Base-by-base conservation (phyloP, 2,113 vertebrate species). In the Ranitomeya imitator region DNA sequence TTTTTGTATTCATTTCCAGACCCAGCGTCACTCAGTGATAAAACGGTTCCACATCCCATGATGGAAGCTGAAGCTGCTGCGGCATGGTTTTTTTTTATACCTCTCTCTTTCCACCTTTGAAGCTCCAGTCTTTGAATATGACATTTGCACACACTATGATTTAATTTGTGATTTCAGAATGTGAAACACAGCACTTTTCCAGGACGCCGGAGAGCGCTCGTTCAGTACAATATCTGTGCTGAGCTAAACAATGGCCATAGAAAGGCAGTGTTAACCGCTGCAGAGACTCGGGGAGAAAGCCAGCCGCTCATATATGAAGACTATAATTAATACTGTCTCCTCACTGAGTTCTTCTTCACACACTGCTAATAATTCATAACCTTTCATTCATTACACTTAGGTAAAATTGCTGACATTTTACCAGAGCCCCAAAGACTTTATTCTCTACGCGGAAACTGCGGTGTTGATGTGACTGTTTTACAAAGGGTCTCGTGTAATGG, bases 151-250 rank as follows among this genome's bases (percentile, higher is more conserved):
- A 83, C 59, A 55, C 71, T 76, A 83, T 81, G 79, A 88, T 88
- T 88, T 83, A 83, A 65, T 88, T 83, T 88, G 59, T 76, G 45
- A 88, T 88, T 88, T 88, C 69, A 73, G 52, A 83, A 88, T 76
- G 86, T 88, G 23, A 88, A 88, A 84, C 87, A 63, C 80, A 84
- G 87, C 80, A 84, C 80, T 88, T 88, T 83, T 88, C 37, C 80
- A 57, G 16, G 45, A 78, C 71, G 51, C 69, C 1, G 57, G 86
- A 88, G 79, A 82, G 55, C 74, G 63, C 76, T 65, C 76, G 51
- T 52, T 65, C 71, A 79, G 85, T 79, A 86, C 45, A 79, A 79
- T 79, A 86, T 55, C 78, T 63, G 63, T 79, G n/a, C 79, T 26
- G 79, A 76, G 31, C 67, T 88, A 88, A 88, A 83, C 54, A 63